These are phyloP conservation scores for Anoplolepis gracilipes DNA, from an alignment of 1,140 invertebrate genomes.

Conservation along the genomic window DNA sequence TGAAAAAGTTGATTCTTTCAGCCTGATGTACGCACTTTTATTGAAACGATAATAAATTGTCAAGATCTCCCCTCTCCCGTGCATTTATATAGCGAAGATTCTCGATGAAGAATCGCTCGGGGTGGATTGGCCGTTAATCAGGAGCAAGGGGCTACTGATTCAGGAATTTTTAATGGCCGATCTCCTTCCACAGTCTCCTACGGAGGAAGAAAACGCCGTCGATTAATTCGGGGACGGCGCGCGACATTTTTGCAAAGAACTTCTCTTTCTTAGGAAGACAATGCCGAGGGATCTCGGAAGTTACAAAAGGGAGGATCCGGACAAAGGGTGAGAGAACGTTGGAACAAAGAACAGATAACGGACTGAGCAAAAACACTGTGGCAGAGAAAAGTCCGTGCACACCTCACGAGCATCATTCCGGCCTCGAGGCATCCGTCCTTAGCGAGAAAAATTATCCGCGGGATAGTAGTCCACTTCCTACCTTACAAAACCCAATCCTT, in stretches of 20 bases:
- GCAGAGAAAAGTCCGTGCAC: slow-evolving; percentile 28
- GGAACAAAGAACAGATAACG: slow-evolving; percentile 79
- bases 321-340: slow-evolving; percentile 77
- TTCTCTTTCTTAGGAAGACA: slow-evolving; percentile 64
- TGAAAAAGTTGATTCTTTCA: slow-evolving; percentile 11
- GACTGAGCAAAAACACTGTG: slow-evolving; percentile 74
- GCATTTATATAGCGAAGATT: slow-evolving; percentile 14
- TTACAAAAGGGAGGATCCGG: slow-evolving; percentile 73
- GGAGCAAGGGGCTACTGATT: slow-evolving; percentile 70
- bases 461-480: slow-evolving; percentile 24
- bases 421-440: slow-evolving; percentile 43
- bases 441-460: slow-evolving; percentile 66
- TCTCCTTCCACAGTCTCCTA: slow-evolving; percentile 30
- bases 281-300: slow-evolving; percentile 67
- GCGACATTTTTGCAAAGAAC: slow-evolving; percentile 71
- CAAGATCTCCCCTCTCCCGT: slow-evolving; percentile 47
- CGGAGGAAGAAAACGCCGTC: slow-evolving; percentile 65
- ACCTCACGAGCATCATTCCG: slow-evolving; percentile 22
- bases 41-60: slow-evolving; percentile 64
- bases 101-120: slow-evolving; percentile 55
- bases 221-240: slow-evolving; percentile 72
- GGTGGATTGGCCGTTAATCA: slow-evolving; percentile 73
- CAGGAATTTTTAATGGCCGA: slow-evolving; percentile 76
- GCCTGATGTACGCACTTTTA: slow-evolving; percentile 34
- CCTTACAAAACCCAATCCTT: slow-evolving; percentile 20